phyloP scores from a whole-genome alignment of 2,797 vertebrate species.

The Merluccius polli region DNA sequence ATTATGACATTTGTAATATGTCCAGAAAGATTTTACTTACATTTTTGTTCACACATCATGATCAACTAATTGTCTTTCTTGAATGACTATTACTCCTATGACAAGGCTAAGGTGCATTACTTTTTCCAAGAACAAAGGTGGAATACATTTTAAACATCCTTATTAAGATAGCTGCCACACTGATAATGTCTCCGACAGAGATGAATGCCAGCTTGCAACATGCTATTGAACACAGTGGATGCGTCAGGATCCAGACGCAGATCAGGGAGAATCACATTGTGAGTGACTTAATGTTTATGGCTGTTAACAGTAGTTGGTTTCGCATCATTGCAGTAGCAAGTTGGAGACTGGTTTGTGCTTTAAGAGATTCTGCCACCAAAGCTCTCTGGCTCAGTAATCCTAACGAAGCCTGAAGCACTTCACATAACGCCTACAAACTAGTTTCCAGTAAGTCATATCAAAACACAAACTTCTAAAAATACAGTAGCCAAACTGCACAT shows the following conservation, averaged over 20 bases:
- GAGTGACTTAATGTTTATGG: neutral
- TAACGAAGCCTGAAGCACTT: slow-evolving; percentile 17
- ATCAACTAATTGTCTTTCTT: neutral
- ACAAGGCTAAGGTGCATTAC: neutral
- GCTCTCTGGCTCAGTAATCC: slow-evolving; percentile 1
- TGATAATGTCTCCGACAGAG: slow-evolving; percentile 30
- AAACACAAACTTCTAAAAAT: slow-evolving; percentile 18
- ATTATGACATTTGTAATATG: slow-evolving; percentile 10
- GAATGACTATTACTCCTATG: neutral
- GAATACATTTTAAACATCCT: slow-evolving; percentile 16
- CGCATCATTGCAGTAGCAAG: slow-evolving; percentile 33
- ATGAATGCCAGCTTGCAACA: slow-evolving; percentile 10
- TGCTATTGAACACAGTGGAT: slow-evolving; percentile 14
- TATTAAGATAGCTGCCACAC: slow-evolving; percentile 63
- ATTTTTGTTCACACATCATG: neutral
- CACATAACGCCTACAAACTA: slow-evolving; percentile 5
- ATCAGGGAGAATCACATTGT: neutral
- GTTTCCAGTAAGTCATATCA: slow-evolving; percentile 1
- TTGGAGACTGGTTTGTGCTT: slow-evolving; percentile 38
- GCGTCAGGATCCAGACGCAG: neutral
- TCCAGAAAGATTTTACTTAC: slow-evolving; percentile 10
- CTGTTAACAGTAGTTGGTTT: slow-evolving; percentile 13
- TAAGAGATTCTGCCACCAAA: slow-evolving; percentile 20
- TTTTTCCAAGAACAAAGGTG: neutral
- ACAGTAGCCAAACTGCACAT: slow-evolving; percentile 31